Conservation (phyloP, 2,888 invertebrate species). For the Brenthis hecate region DNA sequence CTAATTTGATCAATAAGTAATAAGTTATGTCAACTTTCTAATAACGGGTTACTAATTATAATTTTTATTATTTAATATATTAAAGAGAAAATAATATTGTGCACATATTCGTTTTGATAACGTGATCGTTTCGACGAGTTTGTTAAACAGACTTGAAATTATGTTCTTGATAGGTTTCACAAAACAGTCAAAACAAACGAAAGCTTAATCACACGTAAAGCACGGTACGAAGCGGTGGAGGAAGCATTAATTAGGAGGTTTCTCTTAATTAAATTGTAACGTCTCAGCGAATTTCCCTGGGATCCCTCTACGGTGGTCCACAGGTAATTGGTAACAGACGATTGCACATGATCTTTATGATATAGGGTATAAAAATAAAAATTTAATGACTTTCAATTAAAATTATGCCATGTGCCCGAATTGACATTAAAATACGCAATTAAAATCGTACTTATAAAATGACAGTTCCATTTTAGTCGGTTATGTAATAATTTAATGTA, state of each 20-base stretch:
- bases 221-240: conserved; percentile 45
- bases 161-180: conserved; percentile 25
- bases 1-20: conserved; percentile 22
- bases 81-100: too few species aligned
- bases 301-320: conserved; percentile 64
- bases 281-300: conserved; percentile 72
- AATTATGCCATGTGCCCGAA: conserved; percentile 36
- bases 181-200: conserved; percentile 47
- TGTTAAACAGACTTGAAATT: conserved; percentile 30
- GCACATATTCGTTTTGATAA: neutral
- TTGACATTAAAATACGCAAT: conserved; percentile 47
- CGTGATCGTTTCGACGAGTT: conserved; percentile 3
- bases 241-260: conserved; percentile 63
- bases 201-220: conserved; percentile 57
- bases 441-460: conserved; percentile 29
- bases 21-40: too few species aligned
- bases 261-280: conserved; percentile 78
- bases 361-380: conserved; percentile 52
- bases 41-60: too few species aligned
- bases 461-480: conserved; percentile 25
- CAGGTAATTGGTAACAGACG: conserved; percentile 50
- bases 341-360: conserved; percentile 52
- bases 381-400: conserved; percentile 54
- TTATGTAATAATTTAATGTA: too few species aligned
- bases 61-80: too few species aligned